Evolutionary conservation across 2,888 invertebrate species (phyloP).

Genomic region (Cinara cedri): DNA sequence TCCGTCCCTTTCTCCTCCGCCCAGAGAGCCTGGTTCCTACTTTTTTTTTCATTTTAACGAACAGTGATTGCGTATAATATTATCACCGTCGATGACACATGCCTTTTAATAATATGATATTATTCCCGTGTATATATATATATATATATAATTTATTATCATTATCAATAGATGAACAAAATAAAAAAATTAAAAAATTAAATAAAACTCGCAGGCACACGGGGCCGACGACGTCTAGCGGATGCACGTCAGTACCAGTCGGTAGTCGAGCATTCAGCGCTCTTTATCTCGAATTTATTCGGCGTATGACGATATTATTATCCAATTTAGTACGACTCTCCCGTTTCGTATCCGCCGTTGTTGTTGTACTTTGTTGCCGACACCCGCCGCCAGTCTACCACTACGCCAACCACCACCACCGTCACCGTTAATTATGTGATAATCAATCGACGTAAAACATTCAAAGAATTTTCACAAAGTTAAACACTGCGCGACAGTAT

Average conservation of each 20-base stretch:
- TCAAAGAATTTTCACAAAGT: conserved; percentile 41
- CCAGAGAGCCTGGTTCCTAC: too few relatives aligned
- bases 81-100: conserved; percentile 2
- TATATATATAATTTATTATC: background rate
- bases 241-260: background rate
- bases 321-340: too few relatives aligned
- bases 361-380: background rate
- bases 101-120: background rate
- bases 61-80: too few relatives aligned
- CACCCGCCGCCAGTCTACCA: background rate
- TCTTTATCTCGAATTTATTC: background rate
- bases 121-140: too few relatives aligned
- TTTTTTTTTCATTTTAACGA: background rate
- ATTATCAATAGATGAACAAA: background rate
- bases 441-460: conserved; percentile 46
- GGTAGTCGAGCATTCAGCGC: too few relatives aligned
- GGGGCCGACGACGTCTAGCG: background rate
- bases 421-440: conserved; percentile 39
- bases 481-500: conserved; percentile 33
- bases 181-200: too few relatives aligned
- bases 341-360: background rate
- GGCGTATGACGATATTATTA: background rate
- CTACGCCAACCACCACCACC: background rate
- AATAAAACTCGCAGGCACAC: background rate
- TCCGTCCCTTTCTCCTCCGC: conserved; percentile 26